Percentiles rank a stretch among this genome's conserved stretches.
Evolutionary conservation across 2,113 vertebrate genomes (phyloP).

Genomic region (Grallaria varia): DNA sequence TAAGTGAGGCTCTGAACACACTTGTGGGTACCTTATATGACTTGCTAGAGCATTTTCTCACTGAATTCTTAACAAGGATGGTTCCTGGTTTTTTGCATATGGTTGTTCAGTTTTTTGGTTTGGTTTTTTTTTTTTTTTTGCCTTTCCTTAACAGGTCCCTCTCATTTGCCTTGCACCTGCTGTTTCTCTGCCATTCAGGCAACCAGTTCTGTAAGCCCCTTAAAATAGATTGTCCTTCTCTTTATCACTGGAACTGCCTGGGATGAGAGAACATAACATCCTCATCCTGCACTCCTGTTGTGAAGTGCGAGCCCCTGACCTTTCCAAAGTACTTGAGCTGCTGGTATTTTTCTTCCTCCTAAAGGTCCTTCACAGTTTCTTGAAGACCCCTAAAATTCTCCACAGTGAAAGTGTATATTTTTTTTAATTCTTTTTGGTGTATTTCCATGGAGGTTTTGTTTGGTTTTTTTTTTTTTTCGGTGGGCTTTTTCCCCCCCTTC

Average conservation of each 20-base stretch:
- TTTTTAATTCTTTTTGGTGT: neutral
- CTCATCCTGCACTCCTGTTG: neutral
- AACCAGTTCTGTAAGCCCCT: slow-evolving; percentile 12
- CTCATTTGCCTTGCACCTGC: slow-evolving; percentile 16
- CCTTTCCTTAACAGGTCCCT: neutral
- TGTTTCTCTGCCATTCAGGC: slow-evolving; percentile 37
- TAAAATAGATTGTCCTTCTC: slow-evolving; percentile 57
- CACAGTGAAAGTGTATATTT: neutral
- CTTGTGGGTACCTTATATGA: neutral
- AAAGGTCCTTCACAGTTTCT: neutral
- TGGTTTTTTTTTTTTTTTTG: neutral
- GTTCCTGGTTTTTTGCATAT: neutral
- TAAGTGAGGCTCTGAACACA: neutral
- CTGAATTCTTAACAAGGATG: slow-evolving; percentile 4
- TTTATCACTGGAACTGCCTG: neutral
- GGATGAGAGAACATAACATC: slow-evolving; percentile 48
- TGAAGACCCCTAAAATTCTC: neutral
- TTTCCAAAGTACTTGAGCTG: neutral
- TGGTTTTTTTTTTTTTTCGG: neutral
- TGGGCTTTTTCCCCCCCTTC: neutral
- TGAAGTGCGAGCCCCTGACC: neutral
- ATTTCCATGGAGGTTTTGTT: neutral
- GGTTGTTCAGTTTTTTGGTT: neutral
- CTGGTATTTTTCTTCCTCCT: neutral
- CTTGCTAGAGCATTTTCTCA: neutral